phyloP scores from a whole-genome alignment of 2,888 invertebrate species.

The Acanthosepion lycidas region DNA sequence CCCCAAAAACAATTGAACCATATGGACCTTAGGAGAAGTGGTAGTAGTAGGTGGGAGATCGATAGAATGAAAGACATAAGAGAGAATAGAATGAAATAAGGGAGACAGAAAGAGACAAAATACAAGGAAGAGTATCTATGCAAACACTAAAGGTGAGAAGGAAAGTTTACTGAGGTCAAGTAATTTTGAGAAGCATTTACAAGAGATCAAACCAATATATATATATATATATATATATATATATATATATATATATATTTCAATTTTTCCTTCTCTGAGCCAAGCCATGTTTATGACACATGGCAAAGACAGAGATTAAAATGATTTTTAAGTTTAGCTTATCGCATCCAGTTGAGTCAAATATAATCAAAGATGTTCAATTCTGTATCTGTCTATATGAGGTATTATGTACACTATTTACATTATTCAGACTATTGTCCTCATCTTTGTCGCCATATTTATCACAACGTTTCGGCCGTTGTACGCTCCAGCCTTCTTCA shows the following conservation, averaged over 20 bases:
- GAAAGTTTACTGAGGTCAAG: background rate
- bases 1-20: background rate
- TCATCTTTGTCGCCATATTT: too few species aligned
- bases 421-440: too few species aligned
- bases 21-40: background rate
- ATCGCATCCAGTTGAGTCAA: too few species aligned
- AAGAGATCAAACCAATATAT: background rate
- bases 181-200: background rate
- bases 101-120: background rate
- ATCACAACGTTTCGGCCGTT: too few species aligned
- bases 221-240: too few species aligned
- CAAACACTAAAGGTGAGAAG: background rate
- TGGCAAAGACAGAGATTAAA: background rate
- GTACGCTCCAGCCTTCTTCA: too few species aligned
- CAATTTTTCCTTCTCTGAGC: too few species aligned
- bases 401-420: too few species aligned
- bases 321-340: too few species aligned
- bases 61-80: background rate
- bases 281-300: background rate
- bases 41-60: background rate
- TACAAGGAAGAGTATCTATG: background rate
- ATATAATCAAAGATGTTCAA: too few species aligned
- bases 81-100: background rate
- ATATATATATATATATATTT: too few species aligned
- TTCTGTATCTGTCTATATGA: too few species aligned